Base-by-base conservation (phyloP, 2,113 vertebrate species). In the Dermatemys mawii region DNA sequence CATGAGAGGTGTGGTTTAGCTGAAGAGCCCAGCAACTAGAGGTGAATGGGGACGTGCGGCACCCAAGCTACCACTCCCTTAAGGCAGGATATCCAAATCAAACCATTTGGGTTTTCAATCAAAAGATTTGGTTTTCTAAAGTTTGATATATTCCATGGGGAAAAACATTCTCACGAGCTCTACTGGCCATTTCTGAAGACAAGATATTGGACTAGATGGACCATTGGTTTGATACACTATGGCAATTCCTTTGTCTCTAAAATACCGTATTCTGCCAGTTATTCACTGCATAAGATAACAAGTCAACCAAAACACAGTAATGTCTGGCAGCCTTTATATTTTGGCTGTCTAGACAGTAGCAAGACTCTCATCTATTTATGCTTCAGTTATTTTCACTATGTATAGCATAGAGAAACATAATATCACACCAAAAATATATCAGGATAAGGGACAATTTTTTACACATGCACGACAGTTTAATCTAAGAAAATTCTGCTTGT, bases 341-440 rank as follows among this genome's bases (percentile, higher is more conserved):
- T 46, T 46, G n/a, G 6, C 0, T 67, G 83, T 83, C 51, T 49
- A 3, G 41, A 24, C 7, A 3, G 11, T 80, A 60, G 5, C 63
- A n/a, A 2, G 3, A 26, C 11, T 26, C 1, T 16, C 29, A 13
- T 7, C 13, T 6, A 54, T 1, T 1, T n/a, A 11, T 7, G 22
- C 48, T 86, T 88, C 29, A 11, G 3, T 73, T 78, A 22, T 8
- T 11, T 91, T 55, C 0, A 0, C 8, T 32, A 38, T 9, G 5
- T 38, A 44, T 41, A 73, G 13, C 60, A 63, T 17, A 35, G 8
- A 73, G 22, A 73, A 73, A 44, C n/a, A 24, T 73, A 73, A 38
- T 11, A 73, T 73, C 67, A 73, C 19, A 73, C 12, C n/a, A 70
- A 38, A 73, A 38, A 73, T 24, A n/a, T 24, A 73, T 70, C 19